Percentiles rank a stretch among this genome's conserved stretches.
Conservation (phyloP, 2,888 invertebrate genomes). For the Plusia festucae region DNA sequence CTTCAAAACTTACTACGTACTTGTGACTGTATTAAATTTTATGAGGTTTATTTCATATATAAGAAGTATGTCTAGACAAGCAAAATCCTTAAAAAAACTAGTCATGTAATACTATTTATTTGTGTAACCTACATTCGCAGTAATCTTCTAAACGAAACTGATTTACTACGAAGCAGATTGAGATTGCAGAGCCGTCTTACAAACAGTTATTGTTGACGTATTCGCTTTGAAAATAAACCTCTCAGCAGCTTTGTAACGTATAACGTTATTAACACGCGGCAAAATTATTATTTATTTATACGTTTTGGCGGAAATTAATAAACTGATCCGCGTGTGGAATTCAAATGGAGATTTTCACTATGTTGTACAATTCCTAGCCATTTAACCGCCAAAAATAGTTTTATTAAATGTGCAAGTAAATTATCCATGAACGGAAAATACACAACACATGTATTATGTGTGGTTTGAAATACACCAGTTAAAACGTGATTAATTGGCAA, state of each 20-base stretch:
- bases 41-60: too few relatives aligned
- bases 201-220: conserved; percentile 52
- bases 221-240: conserved; percentile 62
- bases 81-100: background rate
- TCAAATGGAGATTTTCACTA: conserved; percentile 29
- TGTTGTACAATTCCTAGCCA: conserved; percentile 9
- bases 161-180: conserved; percentile 45
- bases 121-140: conserved; percentile 4
- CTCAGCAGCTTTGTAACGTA: conserved; percentile 59
- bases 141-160: background rate
- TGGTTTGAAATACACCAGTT: conserved; percentile 28
- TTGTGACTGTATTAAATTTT: too few relatives aligned
- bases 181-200: conserved; percentile 36
- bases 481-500: conserved; percentile 42
- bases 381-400: conserved; percentile 21
- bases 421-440: background rate
- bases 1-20: too few relatives aligned
- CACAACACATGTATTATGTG: conserved; percentile 13
- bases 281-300: conserved; percentile 63
- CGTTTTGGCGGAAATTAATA: conserved; percentile 61
- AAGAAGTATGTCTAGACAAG: background rate
- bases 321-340: conserved; percentile 38
- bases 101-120: background rate
- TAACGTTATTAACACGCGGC: conserved; percentile 59
- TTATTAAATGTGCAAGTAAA: conserved; percentile 19